Evolutionary conservation across 2,797 vertebrate genomes (phyloP).

Genomic region (Chaetophractus vellerosus): DNA sequence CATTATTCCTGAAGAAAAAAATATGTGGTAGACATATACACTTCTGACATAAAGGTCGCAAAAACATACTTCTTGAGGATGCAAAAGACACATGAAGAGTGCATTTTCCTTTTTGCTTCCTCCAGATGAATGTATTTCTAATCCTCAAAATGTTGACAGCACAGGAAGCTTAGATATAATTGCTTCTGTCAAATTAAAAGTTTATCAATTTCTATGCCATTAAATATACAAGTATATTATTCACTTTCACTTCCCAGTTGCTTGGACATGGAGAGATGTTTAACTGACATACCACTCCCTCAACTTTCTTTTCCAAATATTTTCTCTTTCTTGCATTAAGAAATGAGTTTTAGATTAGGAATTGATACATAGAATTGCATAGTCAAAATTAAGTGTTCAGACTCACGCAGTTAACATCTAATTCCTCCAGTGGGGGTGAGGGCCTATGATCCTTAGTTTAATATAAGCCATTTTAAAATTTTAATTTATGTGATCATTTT

Average conservation of each 20-base stretch:
- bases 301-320: not conserved
- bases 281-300: not conserved
- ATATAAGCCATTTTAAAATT: not conserved
- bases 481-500: not conserved
- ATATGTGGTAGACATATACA: not conserved
- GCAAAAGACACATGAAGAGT: slow-evolving; percentile 56
- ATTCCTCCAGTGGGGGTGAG: not conserved
- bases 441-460: not conserved
- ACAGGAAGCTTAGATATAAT: slow-evolving; percentile 30
- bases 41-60: slow-evolving; percentile 48
- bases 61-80: not conserved
- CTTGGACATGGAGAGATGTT: not conserved
- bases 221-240: not conserved
- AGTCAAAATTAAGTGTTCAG: not conserved
- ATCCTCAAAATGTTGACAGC: slow-evolving; percentile 46
- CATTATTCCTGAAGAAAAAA: slow-evolving; percentile 63
- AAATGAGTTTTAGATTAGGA: slow-evolving; percentile 5
- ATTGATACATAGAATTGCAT: not conserved
- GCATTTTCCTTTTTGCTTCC: not conserved
- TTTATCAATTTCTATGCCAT: slow-evolving; percentile 47
- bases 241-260: slow-evolving; percentile 4
- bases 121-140: slow-evolving; percentile 51
- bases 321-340: not conserved
- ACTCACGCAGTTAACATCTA: not conserved
- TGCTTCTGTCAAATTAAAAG: slow-evolving; percentile 40